Evolutionary conservation across 2,888 invertebrate genomes (phyloP).

Genomic region (Philonicus albiceps): DNA sequence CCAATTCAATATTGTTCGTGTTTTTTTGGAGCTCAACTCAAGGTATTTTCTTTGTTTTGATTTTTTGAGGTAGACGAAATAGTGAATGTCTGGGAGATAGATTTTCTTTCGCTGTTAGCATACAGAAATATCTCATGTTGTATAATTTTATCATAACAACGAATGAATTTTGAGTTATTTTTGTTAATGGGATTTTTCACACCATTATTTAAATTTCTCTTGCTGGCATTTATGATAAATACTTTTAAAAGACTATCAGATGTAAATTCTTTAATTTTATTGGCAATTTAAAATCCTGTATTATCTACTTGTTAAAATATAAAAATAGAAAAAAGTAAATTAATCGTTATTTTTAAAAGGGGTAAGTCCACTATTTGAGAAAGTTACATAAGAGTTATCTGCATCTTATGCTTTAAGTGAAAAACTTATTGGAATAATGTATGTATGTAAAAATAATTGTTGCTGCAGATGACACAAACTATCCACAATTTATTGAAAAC

Average conservation of each 20-base stretch:
- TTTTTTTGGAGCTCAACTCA: background rate
- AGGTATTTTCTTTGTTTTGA: background rate
- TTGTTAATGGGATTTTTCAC: background rate
- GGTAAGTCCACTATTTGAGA: no score
- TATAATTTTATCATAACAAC: background rate
- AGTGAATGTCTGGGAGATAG: background rate
- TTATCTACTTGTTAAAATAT: no score
- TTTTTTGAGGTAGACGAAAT: background rate
- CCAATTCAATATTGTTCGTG: background rate
- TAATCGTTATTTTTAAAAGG: no score
- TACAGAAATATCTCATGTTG: background rate
- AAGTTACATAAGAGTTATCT: no score
- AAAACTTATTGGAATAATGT: no score
- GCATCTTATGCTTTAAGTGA: no score
- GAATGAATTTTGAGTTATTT: background rate
- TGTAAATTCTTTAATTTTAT: background rate
- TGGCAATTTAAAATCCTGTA: no score
- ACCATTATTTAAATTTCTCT: background rate
- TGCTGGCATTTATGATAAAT: background rate
- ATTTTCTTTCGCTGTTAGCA: background rate
- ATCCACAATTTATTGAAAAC: no score
- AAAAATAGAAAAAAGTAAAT: no score
- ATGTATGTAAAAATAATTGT: no score
- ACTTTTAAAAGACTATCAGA: background rate
- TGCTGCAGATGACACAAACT: no score